Conservation (phyloP, 2,797 vertebrate genomes). For the Xiphophorus birchmanni region DNA sequence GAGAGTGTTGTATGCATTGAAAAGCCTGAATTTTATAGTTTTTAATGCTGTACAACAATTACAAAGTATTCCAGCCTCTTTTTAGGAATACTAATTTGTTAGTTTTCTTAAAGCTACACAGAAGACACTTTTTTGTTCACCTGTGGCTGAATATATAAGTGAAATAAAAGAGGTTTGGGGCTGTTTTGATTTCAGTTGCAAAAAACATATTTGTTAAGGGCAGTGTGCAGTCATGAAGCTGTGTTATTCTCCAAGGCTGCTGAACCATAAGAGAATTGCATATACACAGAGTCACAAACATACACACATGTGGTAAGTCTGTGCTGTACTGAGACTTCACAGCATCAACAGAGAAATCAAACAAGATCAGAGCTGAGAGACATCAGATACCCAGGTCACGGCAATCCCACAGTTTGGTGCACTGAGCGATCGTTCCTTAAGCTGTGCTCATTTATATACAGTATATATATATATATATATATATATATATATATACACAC, state of each 20-base stretch:
- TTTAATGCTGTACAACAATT: neutral
- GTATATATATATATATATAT: too few species aligned
- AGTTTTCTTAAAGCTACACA: constrained; percentile 19
- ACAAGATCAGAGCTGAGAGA: constrained; percentile 64
- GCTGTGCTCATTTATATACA: constrained; percentile 46
- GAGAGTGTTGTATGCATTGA: neutral
- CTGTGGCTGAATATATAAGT: constrained; percentile 59
- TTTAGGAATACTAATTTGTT: neutral
- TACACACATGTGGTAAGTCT: constrained; percentile 7
- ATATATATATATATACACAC: too few species aligned
- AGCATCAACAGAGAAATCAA: constrained; percentile 69
- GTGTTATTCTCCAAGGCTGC: constrained; percentile 71
- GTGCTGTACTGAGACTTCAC: constrained; percentile 68
- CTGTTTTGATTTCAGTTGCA: constrained; percentile 71
- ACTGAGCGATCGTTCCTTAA: constrained; percentile 51
- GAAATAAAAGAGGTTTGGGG: constrained; percentile 60
- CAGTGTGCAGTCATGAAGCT: constrained; percentile 68
- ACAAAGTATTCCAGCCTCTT: neutral
- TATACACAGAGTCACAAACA: constrained; percentile 31
- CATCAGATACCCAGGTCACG: constrained; percentile 67
- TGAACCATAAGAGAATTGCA: constrained; percentile 63
- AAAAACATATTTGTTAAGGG: constrained; percentile 63
- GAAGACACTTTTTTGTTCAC: constrained; percentile 39
- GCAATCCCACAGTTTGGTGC: constrained; percentile 67
- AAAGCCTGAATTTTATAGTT: neutral